Evolutionary conservation across 1,140 invertebrate species (phyloP).

Genomic region (Heliconius nattereri): DNA sequence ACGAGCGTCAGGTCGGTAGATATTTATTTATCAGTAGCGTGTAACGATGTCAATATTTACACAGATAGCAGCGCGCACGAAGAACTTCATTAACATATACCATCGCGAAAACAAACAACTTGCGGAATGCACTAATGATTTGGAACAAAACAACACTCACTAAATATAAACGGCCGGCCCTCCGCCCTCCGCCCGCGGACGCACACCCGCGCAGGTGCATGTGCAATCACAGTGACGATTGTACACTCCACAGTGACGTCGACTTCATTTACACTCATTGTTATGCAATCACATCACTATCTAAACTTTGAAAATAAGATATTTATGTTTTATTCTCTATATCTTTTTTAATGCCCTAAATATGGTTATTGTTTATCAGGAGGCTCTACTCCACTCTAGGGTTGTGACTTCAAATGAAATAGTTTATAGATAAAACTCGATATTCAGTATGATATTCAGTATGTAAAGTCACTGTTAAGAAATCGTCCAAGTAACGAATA

Average conservation of each 20-base stretch:
- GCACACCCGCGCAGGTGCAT: not conserved
- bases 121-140: slow-evolving; percentile 32
- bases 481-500: too few species aligned
- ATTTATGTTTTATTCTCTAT: too few species aligned
- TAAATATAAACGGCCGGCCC: not conserved
- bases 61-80: slow-evolving; percentile 2
- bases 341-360: too few species aligned
- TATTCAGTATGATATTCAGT: too few species aligned
- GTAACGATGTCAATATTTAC: slow-evolving; percentile 24
- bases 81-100: slow-evolving; percentile 31
- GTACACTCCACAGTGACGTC: too few species aligned
- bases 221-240: not conserved
- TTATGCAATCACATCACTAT: not conserved
- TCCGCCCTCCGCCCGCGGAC: not conserved
- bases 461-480: too few species aligned
- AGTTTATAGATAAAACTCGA: too few species aligned
- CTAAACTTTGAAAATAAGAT: not conserved
- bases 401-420: too few species aligned
- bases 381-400: too few species aligned
- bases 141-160: slow-evolving; percentile 26
- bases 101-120: slow-evolving; percentile 26
- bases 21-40: slow-evolving; percentile 19
- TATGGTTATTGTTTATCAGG: too few species aligned
- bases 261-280: too few species aligned
- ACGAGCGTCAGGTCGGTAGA: not conserved